These are phyloP conservation scores for Acanthoscelides obtectus DNA, from an alignment of 2,888 invertebrate genomes.

Conservation along the genomic window DNA sequence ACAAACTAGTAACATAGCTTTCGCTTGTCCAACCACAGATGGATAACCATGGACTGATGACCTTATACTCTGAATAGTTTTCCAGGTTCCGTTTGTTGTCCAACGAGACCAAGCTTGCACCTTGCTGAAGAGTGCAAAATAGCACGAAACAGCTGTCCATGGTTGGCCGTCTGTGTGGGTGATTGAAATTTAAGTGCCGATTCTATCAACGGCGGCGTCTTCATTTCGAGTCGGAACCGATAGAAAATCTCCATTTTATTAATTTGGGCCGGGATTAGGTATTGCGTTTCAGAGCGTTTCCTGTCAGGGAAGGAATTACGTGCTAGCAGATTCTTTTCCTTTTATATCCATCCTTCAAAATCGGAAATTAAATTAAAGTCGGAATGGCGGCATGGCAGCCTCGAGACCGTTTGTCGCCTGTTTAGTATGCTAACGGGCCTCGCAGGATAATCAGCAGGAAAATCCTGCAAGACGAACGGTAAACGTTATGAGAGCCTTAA, in stretches of 20 bases:
- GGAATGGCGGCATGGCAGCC: background rate
- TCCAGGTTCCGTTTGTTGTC: too few species aligned
- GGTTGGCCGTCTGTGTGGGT: too few species aligned
- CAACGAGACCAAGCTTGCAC: too few species aligned
- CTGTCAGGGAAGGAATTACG: background rate
- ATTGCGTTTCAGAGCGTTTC: background rate
- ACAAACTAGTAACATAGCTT: too few species aligned
- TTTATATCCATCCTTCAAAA: background rate
- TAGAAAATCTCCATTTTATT: background rate
- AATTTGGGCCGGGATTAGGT: background rate
- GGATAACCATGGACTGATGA: too few species aligned
- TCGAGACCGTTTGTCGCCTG: background rate
- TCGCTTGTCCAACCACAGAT: too few species aligned
- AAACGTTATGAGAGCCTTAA: slow-evolving; percentile 19
- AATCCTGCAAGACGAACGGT: slow-evolving; percentile 12
- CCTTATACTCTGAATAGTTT: too few species aligned
- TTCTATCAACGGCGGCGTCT: background rate
- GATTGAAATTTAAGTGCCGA: background rate
- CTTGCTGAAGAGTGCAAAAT: too few species aligned
- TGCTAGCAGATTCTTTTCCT: background rate
- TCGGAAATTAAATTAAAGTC: background rate
- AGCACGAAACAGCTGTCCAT: too few species aligned
- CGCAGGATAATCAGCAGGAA: slow-evolving; percentile 3
- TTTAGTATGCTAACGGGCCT: background rate
- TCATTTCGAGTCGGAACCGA: background rate